Base-by-base conservation (phyloP, 2,888 invertebrate genomes). In the Thymelicus lineola region DNA sequence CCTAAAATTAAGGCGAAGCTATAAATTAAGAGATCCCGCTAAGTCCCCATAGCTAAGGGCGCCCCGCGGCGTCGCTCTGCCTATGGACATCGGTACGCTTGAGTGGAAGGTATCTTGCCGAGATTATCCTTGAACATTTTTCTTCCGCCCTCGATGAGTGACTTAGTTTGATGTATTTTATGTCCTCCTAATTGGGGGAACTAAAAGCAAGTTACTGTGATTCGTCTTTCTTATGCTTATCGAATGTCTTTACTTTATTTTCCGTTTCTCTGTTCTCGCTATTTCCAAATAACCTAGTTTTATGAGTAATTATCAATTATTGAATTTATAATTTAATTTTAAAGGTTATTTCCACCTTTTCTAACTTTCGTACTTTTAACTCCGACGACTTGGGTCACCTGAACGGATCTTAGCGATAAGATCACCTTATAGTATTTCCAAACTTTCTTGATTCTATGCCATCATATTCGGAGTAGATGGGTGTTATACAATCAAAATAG, bases 1-100 rank as follows among this genome's bases (percentile, higher is more conserved):
- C 80, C 78, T 58, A 74, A 75, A 77, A 77, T 75, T 80, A 86
- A 77, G 83, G 81, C 79, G 75, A 79, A 75, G 90, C 92, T 87
- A 93, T 93, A 93, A 93, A 93, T 93, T 93, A 93, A 91, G 92
- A 93, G 92, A 91, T 93, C 88, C 90, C 85, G 88, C 88, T 91
- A 93, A 93, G 91, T 87, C 91, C 88, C 92, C 90, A 88, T 86
- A 90, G 88, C 84, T 83, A 83, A 76, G 86, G 84, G 86, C 89
- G 82, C 89, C 91, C 90, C 87, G 89, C 86, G 86, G 91, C 87
- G 90, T 85, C 79, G 79, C 86, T 85, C 86, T 82, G 82, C 86
- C 85, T 85, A 85, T 82, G 87, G 87, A 90, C 87, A 87, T 86
- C 83, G 84, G 81, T 77, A 82, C 86, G 87, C 86, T 87, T 87